Conservation (phyloP, 2,797 vertebrate species). For the Poeciliopsis turneri region DNA sequence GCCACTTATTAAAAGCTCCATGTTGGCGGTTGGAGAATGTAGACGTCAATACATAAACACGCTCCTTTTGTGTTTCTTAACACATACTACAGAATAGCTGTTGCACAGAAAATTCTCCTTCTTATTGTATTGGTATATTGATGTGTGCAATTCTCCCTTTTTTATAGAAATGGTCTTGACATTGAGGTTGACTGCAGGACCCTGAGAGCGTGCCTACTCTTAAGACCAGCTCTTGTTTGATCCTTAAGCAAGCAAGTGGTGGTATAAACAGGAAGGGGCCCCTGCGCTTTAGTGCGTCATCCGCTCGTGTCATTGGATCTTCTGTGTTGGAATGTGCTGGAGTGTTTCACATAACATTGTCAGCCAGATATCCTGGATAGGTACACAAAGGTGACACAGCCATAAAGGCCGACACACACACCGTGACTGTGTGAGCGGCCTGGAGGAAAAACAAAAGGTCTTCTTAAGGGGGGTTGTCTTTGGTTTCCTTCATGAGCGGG, state of each 20-base stretch:
- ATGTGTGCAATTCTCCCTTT: not conserved
- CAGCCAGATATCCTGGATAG: slow-evolving; percentile 66
- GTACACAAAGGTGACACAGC: slow-evolving; percentile 54
- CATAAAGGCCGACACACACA: slow-evolving; percentile 11
- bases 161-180: slow-evolving; percentile 4
- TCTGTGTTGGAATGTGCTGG: slow-evolving; percentile 65
- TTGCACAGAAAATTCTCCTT: not conserved
- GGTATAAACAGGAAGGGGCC: slow-evolving; percentile 76
- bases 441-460: slow-evolving; percentile 38
- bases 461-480: slow-evolving; percentile 41
- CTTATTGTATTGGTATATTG: not conserved
- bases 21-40: not conserved
- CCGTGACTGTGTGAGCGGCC: slow-evolving; percentile 24
- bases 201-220: slow-evolving; percentile 27
- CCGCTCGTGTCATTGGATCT: slow-evolving; percentile 64
- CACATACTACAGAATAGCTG: not conserved
- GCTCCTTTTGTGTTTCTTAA: not conserved
- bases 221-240: slow-evolving; percentile 55
- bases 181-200: slow-evolving; percentile 8
- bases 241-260: slow-evolving; percentile 55
- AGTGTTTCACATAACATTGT: slow-evolving; percentile 70
- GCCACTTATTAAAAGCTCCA: slow-evolving; percentile 9
- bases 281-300: slow-evolving; percentile 71
- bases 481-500: slow-evolving; percentile 32
- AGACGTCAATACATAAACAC: not conserved